Conservation (phyloP, 2,797 vertebrate genomes). For the Myotis findleyi region DNA sequence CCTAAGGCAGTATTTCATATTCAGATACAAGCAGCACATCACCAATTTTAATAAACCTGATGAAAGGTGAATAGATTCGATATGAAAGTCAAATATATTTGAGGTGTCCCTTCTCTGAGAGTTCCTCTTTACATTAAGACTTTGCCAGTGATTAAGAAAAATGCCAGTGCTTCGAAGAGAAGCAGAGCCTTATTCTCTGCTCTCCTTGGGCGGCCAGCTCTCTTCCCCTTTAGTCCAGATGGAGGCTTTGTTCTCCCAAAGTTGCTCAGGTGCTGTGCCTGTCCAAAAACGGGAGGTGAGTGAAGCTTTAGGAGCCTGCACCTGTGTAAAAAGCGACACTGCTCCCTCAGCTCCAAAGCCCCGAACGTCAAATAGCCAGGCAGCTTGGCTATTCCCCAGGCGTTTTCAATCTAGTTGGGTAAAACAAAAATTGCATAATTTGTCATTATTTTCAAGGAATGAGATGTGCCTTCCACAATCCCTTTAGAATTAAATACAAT, state of each 20-base stretch:
- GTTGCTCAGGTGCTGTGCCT: constrained; percentile 43
- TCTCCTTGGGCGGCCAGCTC: constrained; percentile 32
- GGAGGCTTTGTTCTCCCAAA: constrained; percentile 72
- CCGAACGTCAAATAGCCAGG: constrained; percentile 42
- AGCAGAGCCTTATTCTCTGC: constrained; percentile 38
- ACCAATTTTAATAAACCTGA: constrained; percentile 62
- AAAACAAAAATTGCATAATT: constrained; percentile 82
- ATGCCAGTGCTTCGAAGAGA: neutral
- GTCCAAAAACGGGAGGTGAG: constrained; percentile 58
- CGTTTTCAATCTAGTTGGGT: constrained; percentile 77
- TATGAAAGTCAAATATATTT: constrained; percentile 70
- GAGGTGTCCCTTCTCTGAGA: neutral
- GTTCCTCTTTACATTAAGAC: constrained; percentile 67
- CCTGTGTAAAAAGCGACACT: constrained; percentile 63
- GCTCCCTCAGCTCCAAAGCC: constrained; percentile 43
- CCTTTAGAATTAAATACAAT: constrained; percentile 72
- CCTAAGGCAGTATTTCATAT: neutral
- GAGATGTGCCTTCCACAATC: constrained; percentile 72
- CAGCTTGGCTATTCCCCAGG: constrained; percentile 79
- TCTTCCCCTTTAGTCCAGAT: constrained; percentile 55
- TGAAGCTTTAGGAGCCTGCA: neutral
- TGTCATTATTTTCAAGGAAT: constrained; percentile 73
- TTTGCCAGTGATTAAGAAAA: constrained; percentile 64
- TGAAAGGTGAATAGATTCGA: constrained; percentile 63
- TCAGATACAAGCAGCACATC: neutral